Evolutionary conservation across 2,888 invertebrate genomes (phyloP).

Genomic region (Labia minor): DNA sequence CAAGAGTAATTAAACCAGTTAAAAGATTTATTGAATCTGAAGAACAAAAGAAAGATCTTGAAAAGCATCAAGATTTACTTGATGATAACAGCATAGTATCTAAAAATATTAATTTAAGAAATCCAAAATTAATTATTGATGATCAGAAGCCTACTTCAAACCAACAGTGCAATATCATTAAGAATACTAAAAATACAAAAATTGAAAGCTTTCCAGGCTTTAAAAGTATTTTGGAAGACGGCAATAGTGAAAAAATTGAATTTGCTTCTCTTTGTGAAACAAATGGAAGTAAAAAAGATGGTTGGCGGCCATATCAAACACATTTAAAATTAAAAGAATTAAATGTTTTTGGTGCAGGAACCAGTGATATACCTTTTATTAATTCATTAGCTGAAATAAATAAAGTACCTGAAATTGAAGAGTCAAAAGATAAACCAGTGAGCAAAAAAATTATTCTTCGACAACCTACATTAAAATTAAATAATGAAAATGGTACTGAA

Average conservation of each 20-base stretch:
- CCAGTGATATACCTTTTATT: slow-evolving; percentile 21
- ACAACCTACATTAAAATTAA: slow-evolving; percentile 8
- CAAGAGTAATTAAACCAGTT: slow-evolving; percentile 77
- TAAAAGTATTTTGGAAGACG: background rate
- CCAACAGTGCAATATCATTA: background rate
- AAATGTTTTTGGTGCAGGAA: slow-evolving; percentile 25
- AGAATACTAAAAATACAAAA: background rate
- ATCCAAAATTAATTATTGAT: background rate
- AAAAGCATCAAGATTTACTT: background rate
- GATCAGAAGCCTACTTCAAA: too few relatives aligned
- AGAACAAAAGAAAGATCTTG: slow-evolving; percentile 31
- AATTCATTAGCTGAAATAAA: background rate
- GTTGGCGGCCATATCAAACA: slow-evolving; percentile 22
- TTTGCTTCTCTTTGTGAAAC: background rate
- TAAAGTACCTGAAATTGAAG: slow-evolving; percentile 16
- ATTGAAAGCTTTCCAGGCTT: background rate
- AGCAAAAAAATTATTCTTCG: slow-evolving; percentile 30
- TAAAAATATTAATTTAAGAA: background rate
- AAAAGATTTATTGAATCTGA: slow-evolving; percentile 68
- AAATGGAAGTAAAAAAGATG: background rate
- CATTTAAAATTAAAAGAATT: slow-evolving; percentile 23
- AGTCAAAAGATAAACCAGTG: slow-evolving; percentile 22
- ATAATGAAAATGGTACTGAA: background rate
- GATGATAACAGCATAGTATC: background rate
- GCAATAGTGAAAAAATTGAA: background rate